Percentiles rank a stretch among this genome's conserved stretches.
phyloP scores from a whole-genome alignment of 2,797 vertebrate genomes.

The Sphenodon punctatus region DNA sequence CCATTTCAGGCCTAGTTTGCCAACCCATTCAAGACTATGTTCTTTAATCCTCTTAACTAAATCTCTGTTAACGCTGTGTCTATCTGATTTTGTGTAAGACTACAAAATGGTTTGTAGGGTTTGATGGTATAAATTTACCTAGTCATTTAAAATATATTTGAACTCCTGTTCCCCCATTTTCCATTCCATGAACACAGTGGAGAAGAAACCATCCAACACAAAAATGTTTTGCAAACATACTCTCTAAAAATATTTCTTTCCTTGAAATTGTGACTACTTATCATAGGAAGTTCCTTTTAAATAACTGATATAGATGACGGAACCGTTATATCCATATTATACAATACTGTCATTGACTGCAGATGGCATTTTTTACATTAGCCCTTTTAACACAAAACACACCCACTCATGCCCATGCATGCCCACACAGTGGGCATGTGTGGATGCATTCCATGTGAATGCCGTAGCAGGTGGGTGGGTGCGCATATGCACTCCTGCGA shows the following conservation, averaged over 20 bases:
- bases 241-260: background rate
- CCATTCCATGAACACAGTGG: background rate
- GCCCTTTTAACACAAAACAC: too few relatives aligned
- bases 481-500: too few relatives aligned
- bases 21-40: background rate
- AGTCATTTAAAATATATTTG: background rate
- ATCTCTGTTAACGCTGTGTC: background rate
- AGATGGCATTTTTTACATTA: background rate
- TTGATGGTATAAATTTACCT: background rate
- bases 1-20: too few relatives aligned
- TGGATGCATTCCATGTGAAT: too few relatives aligned
- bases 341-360: background rate
- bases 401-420: too few relatives aligned
- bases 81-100: background rate
- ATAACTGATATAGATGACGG: background rate
- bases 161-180: background rate
- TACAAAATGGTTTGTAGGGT: background rate
- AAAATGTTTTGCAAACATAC: background rate
- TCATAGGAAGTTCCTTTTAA: background rate
- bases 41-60: background rate
- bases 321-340: background rate
- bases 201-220: background rate
- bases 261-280: background rate
- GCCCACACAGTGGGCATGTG: too few relatives aligned
- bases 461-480: too few relatives aligned